These are phyloP conservation scores for Natrix natrix DNA, from an alignment of 2,797 vertebrate genomes.

Conservation along the genomic window DNA sequence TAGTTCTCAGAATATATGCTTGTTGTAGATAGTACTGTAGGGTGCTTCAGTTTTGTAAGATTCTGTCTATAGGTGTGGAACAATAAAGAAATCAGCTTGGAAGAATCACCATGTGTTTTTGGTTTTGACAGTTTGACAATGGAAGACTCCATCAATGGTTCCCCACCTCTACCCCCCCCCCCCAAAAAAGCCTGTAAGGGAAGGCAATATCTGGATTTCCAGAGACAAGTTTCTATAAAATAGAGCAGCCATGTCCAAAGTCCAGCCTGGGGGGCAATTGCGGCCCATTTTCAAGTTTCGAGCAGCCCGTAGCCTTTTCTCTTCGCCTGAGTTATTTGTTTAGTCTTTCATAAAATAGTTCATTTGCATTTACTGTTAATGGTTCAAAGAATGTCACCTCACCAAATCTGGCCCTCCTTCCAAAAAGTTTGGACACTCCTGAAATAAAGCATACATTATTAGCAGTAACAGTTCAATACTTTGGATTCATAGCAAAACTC, in stretches of 20 bases:
- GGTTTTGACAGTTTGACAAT: background rate
- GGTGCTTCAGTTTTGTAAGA: background rate
- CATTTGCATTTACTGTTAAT: too few relatives aligned
- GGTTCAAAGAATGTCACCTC: too few relatives aligned
- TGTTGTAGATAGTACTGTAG: background rate
- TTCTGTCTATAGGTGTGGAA: background rate
- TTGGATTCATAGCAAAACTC: background rate
- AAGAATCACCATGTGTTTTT: background rate
- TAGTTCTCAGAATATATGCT: background rate
- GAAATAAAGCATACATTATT: background rate
- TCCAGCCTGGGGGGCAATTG: too few relatives aligned
- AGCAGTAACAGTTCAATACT: background rate
- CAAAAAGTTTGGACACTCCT: too few relatives aligned
- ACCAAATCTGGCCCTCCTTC: too few relatives aligned
- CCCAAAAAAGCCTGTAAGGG: background rate
- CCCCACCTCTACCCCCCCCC: too few relatives aligned
- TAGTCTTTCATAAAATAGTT: too few relatives aligned
- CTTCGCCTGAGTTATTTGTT: too few relatives aligned
- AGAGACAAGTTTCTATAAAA: background rate
- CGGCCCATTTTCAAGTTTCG: too few relatives aligned
- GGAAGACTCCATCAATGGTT: background rate
- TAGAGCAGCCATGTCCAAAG: background rate
- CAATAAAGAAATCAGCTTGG: background rate
- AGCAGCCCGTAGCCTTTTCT: too few relatives aligned
- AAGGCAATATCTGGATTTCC: background rate